phyloP scores from a whole-genome alignment of 2,113 vertebrate species.

The Muntiacus reevesi region DNA sequence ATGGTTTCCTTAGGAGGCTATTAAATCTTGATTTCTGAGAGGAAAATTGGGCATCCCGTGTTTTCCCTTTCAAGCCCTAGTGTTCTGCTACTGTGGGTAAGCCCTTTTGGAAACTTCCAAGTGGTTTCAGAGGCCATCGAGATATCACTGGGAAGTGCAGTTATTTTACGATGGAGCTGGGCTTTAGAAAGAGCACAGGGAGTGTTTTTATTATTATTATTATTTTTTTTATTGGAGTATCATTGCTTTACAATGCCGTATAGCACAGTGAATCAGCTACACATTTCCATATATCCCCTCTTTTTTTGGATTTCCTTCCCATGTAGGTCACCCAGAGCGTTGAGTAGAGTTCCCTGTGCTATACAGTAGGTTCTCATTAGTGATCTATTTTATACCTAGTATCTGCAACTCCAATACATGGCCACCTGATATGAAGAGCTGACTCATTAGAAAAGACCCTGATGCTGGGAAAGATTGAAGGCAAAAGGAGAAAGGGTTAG shows the following conservation, averaged over 20 bases:
- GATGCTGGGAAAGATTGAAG: background rate
- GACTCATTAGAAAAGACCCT: background rate
- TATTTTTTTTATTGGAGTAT: background rate
- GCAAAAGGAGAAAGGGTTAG: background rate
- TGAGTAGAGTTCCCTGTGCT: background rate
- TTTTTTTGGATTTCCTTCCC: background rate
- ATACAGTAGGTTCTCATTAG: background rate
- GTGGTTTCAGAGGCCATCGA: background rate
- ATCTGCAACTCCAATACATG: background rate
- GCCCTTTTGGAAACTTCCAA: conserved; percentile 13
- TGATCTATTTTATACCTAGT: background rate
- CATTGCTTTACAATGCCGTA: background rate
- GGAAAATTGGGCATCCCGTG: conserved; percentile 9
- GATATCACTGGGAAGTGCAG: background rate
- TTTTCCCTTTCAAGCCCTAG: background rate
- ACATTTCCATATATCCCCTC: background rate
- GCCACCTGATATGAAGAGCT: background rate
- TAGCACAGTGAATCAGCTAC: background rate
- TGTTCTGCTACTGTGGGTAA: background rate
- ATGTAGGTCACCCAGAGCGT: background rate
- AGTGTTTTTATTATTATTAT: background rate
- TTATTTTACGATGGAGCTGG: background rate
- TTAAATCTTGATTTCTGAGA: conserved; percentile 44
- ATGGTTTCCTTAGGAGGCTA: conserved; percentile 19
- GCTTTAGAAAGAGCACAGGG: background rate